Evolutionary conservation across 2,888 invertebrate species (phyloP).

Genomic region (Oxycera nigricornis): DNA sequence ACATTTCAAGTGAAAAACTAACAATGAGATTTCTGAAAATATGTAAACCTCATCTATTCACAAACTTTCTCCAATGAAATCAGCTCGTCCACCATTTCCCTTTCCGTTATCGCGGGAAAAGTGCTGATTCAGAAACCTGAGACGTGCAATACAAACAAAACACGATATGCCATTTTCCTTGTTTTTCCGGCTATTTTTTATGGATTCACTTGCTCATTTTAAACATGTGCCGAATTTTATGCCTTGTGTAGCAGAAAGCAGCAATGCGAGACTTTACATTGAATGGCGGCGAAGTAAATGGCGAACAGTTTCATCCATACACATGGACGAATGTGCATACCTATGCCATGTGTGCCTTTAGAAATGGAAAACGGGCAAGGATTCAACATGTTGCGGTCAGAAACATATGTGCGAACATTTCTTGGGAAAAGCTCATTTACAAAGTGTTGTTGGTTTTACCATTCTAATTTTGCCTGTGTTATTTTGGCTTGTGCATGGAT

Average conservation of each 20-base stretch:
- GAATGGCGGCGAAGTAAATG: background rate
- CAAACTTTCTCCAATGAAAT: background rate
- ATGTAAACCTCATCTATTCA: background rate
- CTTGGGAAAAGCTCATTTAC: conserved; percentile 8
- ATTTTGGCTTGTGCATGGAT: background rate
- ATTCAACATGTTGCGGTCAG: conserved; percentile 35
- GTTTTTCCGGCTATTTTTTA: background rate
- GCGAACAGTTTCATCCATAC: background rate
- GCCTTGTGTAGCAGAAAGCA: conserved; percentile 18
- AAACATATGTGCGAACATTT: conserved; percentile 26
- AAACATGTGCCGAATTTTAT: background rate
- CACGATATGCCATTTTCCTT: background rate
- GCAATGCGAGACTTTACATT: background rate
- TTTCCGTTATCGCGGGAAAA: background rate
- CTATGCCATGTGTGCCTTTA: background rate
- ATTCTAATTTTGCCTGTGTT: background rate
- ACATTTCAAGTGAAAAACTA: background rate
- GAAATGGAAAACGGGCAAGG: conserved; percentile 9
- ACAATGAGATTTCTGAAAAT: background rate
- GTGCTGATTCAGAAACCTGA: background rate
- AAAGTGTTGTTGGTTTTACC: background rate
- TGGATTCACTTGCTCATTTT: conserved; percentile 12
- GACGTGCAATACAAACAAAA: too few species aligned
- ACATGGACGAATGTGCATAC: background rate
- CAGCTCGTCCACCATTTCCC: background rate